A percentile compares a stretch with the other conserved stretches of the same genome.
Evolutionary conservation across 2,113 vertebrate species (phyloP).

Genomic region (human (Homo sapiens)): DNA sequence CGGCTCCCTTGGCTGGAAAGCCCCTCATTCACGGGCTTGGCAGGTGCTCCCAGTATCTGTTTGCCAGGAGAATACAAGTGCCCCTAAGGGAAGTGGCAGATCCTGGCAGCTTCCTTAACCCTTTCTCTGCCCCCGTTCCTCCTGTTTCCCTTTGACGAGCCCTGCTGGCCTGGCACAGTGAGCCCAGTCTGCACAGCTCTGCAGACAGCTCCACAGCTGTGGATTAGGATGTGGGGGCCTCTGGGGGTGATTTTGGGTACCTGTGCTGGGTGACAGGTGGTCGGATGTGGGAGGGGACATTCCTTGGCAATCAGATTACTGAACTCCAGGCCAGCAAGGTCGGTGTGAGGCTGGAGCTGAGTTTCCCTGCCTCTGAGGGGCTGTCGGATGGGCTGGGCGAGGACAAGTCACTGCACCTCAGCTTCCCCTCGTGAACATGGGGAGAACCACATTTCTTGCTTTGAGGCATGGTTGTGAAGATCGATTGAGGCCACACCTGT

Average conservation of each 20-base stretch:
- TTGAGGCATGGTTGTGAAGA: not conserved
- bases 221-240: fast-evolving
- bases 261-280: not conserved
- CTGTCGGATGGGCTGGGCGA: not conserved
- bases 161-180: not conserved
- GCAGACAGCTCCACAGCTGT: fast-evolving
- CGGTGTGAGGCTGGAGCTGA: fast-evolving
- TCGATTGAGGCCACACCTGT: fast-evolving
- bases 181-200: fast-evolving
- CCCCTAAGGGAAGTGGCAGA: not conserved
- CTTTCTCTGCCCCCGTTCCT: not conserved
- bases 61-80: not conserved
- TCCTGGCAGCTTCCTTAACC: not conserved
- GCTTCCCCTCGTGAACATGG: not conserved
- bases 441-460: fast-evolving
- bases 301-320: not conserved
- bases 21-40: not conserved
- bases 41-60: not conserved
- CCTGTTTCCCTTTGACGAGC: not conserved
- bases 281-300: not conserved
- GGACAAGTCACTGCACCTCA: not conserved
- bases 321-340: not conserved
- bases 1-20: not conserved
- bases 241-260: not conserved
- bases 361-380: not conserved